Evolutionary conservation across 2,113 vertebrate species (phyloP).

Genomic region (Riparia riparia): DNA sequence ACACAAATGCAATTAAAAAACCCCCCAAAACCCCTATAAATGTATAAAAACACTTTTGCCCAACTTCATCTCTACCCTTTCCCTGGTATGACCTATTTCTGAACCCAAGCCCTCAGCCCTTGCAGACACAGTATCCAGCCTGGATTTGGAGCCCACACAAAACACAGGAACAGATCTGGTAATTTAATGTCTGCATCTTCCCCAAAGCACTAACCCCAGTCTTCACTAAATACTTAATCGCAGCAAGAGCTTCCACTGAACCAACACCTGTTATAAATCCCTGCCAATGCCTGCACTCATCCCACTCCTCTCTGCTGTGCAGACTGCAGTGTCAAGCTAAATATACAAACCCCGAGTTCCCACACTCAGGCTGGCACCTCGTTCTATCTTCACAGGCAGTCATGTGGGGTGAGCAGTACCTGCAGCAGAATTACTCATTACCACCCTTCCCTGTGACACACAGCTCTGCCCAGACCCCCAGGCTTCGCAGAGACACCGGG

Average conservation of each 20-base stretch:
- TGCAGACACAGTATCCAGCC: background rate
- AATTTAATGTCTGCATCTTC: background rate
- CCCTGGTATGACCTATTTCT: background rate
- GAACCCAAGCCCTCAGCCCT: background rate
- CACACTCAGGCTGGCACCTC: conserved; percentile 37
- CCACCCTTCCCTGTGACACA: background rate
- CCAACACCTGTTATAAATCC: conserved; percentile 17
- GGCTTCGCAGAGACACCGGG: background rate
- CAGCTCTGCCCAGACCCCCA: background rate
- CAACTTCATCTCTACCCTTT: background rate
- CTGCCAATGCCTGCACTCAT: conserved; percentile 28
- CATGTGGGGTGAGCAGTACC: background rate
- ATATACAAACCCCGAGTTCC: background rate
- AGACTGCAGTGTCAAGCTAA: conserved; percentile 31
- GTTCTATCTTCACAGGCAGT: background rate
- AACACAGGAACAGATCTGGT: background rate
- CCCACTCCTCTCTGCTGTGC: background rate
- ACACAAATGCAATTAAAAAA: background rate
- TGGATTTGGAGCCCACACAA: background rate
- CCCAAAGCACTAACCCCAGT: background rate
- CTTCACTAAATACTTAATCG: background rate
- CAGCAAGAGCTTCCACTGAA: conserved; percentile 8
- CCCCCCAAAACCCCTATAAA: no score
- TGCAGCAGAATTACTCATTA: background rate
- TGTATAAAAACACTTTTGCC: fast-evolving